Conservation (phyloP, 2,797 vertebrate genomes). For the Micropoecilia bifurca region DNA sequence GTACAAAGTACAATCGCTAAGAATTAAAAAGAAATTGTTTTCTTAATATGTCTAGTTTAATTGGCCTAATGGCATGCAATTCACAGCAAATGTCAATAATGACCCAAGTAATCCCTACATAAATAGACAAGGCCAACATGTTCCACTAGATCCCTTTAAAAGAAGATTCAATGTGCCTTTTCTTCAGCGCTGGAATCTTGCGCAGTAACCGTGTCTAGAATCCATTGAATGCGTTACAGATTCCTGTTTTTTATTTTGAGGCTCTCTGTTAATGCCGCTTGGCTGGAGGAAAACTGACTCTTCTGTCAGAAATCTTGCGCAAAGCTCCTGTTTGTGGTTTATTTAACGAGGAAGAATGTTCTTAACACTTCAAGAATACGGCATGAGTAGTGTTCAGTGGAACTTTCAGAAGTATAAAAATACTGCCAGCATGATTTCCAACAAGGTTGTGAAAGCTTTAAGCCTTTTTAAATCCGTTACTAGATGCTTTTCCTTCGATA, state of each 20-base stretch:
- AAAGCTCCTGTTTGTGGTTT: neutral
- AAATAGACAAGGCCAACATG: no score
- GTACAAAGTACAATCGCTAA: slow-evolving; percentile 7
- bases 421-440: neutral
- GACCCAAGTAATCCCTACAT: neutral
- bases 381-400: neutral
- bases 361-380: neutral
- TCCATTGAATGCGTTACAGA: neutral
- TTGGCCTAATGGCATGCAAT: neutral
- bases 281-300: neutral
- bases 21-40: neutral
- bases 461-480: neutral
- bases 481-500: neutral
- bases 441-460: neutral
- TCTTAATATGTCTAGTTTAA: neutral
- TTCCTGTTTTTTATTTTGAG: neutral
- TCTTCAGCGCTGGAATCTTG: neutral
- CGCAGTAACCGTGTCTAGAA: neutral
- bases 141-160: neutral
- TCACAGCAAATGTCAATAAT: neutral
- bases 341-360: neutral
- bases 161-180: neutral
- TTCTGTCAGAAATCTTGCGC: neutral
- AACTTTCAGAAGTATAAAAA: neutral
- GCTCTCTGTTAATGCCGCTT: neutral